Base-by-base conservation (phyloP, 1,140 invertebrate genomes). In the Brachionus paranguensis region DNA sequence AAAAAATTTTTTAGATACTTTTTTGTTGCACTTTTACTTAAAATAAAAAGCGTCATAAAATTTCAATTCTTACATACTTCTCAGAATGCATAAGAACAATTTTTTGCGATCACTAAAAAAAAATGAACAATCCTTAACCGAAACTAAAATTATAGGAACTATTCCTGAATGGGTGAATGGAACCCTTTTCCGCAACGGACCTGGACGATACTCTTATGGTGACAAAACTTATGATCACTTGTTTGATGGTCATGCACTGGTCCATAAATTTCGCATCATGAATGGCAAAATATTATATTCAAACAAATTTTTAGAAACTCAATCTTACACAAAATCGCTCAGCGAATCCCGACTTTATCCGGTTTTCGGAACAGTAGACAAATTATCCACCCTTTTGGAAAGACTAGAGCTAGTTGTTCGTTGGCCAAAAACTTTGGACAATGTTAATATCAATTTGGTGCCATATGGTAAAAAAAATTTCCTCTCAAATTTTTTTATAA, bases 211-310 rank as follows among this genome's bases (percentile, higher is more conserved):
- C 88, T 88, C 89, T 84, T 92, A 95, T 83, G 94, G 94, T 0
- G 89, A 93, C n/a, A 92, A 92, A 86, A 91, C 90, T 27, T 95
- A 93, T 85, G 90, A 93, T 64, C 95, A 96, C 88, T 88, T 95
- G 29, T 96, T 96, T 86, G 95, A 96, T 89, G 93, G 94, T 85
- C 93, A 94, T 0, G 94, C 94, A 2, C 89, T 95, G 53, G 86
- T 96, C 27, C 95, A 96, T 87, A 93, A 93, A 92, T 91, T 95
- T 87, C 76, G 60, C 20, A 81, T 81, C 17, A 47, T 64, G 10
- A 64, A 81, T 27, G 78, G 78, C 14, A 60, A 47, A 81, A 37
- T 81, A 41, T 81, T 14, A 10, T 81, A 81, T 45, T 81, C 78
- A 27, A 81, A 81, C 20, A 60, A 68, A 41, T 81, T 81, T 47